These are phyloP conservation scores for Bombus balteatus DNA, from an alignment of 1,140 invertebrate genomes.

Conservation along the genomic window DNA sequence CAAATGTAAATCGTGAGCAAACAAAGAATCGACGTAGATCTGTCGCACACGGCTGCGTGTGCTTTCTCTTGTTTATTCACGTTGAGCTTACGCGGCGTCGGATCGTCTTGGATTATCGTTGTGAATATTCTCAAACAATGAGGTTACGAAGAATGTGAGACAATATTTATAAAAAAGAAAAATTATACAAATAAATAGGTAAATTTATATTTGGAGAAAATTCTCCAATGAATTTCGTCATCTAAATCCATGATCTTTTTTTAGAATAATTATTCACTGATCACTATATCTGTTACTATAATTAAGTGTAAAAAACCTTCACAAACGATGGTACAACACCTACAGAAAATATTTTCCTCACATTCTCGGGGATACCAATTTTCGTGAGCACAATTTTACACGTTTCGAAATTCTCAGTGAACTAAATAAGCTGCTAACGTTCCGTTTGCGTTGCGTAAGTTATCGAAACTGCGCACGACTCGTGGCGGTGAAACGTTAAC, in stretches of 20 bases:
- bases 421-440: not conserved
- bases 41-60: constrained; percentile 15
- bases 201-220: not conserved
- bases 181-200: not conserved
- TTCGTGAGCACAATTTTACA: not conserved
- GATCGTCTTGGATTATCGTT: not conserved
- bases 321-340: too few relatives aligned
- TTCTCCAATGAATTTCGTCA: not conserved
- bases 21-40: constrained; percentile 48
- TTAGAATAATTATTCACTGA: not conserved
- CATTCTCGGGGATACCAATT: not conserved
- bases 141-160: not conserved
- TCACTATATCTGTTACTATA: not conserved
- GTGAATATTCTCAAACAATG: too few relatives aligned
- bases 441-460: not conserved
- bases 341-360: too few relatives aligned
- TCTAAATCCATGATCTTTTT: not conserved
- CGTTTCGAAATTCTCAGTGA: not conserved
- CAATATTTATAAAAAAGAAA: too few relatives aligned
- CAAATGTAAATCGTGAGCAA: constrained; percentile 61
- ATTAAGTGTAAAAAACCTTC: not conserved
- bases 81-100: not conserved
- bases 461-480: not conserved
- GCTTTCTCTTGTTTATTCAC: constrained; percentile 14
- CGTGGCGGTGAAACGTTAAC: constrained; percentile 13